These are phyloP conservation scores for Macroramphosus scolopax DNA, from an alignment of 2,797 vertebrate species.

Conservation along the genomic window DNA sequence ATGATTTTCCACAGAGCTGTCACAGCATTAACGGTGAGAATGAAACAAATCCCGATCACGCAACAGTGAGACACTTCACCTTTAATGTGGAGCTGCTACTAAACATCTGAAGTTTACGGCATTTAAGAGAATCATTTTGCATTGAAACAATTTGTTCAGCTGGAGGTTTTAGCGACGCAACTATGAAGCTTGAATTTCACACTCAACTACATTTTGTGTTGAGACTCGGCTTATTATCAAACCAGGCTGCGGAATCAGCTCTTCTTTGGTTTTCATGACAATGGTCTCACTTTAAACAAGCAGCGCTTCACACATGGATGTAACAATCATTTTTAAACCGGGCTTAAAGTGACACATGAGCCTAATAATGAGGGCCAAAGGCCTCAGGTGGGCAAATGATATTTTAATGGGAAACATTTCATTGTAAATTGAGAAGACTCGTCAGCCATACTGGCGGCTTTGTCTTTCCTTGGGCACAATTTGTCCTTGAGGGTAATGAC, in stretches of 20 bases:
- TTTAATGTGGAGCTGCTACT: not conserved
- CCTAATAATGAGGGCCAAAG: not conserved
- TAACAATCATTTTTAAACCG: not conserved
- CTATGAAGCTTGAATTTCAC: constrained; percentile 15
- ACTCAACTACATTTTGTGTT: constrained; percentile 12
- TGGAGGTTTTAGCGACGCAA: constrained; percentile 13
- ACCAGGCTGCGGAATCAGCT: not conserved
- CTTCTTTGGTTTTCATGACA: not conserved
- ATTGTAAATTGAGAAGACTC: not conserved
- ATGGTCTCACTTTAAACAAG: not conserved
- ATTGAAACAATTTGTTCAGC: constrained; percentile 10
- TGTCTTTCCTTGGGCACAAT: not conserved
- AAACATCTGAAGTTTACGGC: constrained; percentile 15
- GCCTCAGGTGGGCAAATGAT: not conserved
- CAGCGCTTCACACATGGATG: not conserved
- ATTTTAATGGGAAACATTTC: not conserved
- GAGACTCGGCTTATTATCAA: not conserved
- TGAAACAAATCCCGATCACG: constrained; percentile 23
- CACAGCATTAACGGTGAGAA: constrained; percentile 17
- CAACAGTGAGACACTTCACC: constrained; percentile 11
- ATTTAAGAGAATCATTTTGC: constrained; percentile 1
- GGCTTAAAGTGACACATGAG: not conserved
- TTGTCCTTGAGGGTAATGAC: not conserved
- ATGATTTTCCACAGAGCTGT: constrained; percentile 10
- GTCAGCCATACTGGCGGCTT: not conserved